Evolutionary conservation across 2,888 invertebrate species (phyloP).

Genomic region (Byasa hedistus): DNA sequence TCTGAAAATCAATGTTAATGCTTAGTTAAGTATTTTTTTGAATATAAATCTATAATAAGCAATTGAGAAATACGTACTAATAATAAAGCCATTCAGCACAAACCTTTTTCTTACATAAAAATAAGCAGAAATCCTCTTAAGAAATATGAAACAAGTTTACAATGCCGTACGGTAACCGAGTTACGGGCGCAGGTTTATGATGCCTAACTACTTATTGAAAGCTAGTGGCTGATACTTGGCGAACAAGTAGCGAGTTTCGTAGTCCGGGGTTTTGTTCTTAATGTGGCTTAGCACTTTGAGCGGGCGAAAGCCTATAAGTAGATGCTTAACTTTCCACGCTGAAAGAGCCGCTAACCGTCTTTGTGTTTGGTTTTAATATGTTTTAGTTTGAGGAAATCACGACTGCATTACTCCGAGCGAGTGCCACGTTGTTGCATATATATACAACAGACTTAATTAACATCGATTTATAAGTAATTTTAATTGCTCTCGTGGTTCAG

Average conservation of each 20-base stretch:
- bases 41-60: no score
- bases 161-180: slow-evolving; percentile 19
- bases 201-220: slow-evolving; percentile 45
- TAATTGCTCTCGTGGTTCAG: no score
- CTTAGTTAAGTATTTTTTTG: no score
- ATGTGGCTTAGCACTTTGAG: slow-evolving; percentile 45
- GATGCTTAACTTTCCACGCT: slow-evolving; percentile 28
- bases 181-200: slow-evolving; percentile 27
- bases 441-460: no score
- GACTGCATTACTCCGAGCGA: not conserved
- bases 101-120: not conserved
- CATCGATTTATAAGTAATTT: no score
- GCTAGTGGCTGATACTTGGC: slow-evolving; percentile 42
- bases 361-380: slow-evolving; percentile 20
- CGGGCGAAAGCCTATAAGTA: slow-evolving; percentile 39
- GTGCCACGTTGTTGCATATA: no score
- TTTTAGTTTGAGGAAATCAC: slow-evolving; percentile 7
- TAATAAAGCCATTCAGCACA: not conserved
- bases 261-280: slow-evolving; percentile 52
- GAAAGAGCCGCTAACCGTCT: slow-evolving; percentile 14
- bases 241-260: slow-evolving; percentile 42
- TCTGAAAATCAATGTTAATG: no score
- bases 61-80: not conserved
- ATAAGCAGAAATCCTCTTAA: slow-evolving; percentile 29
- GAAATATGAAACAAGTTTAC: slow-evolving; percentile 25